Percentiles rank a stretch among this genome's conserved stretches.
These are phyloP conservation scores for Plectropomus leopardus DNA, from an alignment of 2,113 vertebrate genomes.

Conservation along the genomic window DNA sequence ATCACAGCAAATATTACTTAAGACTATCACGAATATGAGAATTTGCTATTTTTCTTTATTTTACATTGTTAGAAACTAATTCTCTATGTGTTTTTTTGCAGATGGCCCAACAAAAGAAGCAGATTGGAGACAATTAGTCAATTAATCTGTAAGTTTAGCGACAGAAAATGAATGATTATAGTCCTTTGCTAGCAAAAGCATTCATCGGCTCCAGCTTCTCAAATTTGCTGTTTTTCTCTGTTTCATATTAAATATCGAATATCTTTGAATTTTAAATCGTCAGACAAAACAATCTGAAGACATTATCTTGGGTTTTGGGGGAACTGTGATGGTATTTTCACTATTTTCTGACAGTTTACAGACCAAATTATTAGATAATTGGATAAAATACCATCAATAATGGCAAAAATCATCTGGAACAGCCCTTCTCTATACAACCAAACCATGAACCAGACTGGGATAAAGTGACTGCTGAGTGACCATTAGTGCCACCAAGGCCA, in stretches of 20 bases:
- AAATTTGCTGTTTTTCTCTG: background rate
- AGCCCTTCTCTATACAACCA: background rate
- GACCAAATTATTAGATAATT: background rate
- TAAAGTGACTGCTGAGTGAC: too few relatives aligned
- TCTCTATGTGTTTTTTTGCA: too few relatives aligned
- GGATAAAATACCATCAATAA: background rate
- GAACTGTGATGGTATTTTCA: background rate
- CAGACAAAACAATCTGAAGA: background rate
- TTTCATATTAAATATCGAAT: background rate
- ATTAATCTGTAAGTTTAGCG: background rate
- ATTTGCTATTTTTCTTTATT: too few relatives aligned
- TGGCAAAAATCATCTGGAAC: background rate
- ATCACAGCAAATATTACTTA: background rate
- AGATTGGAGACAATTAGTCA: background rate
- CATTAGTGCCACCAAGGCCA: too few relatives aligned
- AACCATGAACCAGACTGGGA: too few relatives aligned
- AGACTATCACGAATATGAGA: background rate
- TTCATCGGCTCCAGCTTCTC: background rate
- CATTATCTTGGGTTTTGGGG: background rate
- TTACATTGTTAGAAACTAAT: too few relatives aligned
- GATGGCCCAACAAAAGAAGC: too few relatives aligned
- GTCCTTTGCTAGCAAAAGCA: background rate
- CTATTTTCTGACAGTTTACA: background rate
- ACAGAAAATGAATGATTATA: background rate
- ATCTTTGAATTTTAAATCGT: background rate